Evolutionary conservation across 2,113 vertebrate genomes (phyloP).

Genomic region (Ctenomys sociabilis): DNA sequence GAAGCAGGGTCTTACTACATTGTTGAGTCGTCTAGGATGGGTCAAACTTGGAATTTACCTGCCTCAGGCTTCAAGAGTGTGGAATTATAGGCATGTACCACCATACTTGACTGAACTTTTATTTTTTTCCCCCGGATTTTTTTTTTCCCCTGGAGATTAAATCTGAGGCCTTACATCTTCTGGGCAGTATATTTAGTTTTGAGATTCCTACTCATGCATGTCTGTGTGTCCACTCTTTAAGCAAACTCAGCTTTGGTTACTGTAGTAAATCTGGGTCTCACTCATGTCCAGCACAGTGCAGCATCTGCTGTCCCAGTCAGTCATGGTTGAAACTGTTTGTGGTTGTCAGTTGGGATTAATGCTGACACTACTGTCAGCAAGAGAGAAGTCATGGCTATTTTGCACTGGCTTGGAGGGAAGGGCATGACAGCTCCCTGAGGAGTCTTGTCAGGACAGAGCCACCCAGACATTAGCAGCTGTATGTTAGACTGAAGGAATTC

Average conservation of each 20-base stretch:
- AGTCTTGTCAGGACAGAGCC: neutral
- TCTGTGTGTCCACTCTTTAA: neutral
- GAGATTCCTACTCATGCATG: fast-evolving
- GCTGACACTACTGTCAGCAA: fast-evolving
- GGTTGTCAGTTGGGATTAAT: neutral
- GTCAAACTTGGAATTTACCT: neutral
- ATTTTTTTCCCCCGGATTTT: neutral
- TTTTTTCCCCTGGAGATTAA: neutral
- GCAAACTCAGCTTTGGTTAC: fast-evolving
- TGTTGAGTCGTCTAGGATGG: neutral
- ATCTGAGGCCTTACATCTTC: neutral
- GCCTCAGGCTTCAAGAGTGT: neutral
- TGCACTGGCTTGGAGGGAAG: neutral
- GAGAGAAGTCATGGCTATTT: neutral
- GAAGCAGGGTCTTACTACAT: neutral
- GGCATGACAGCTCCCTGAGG: neutral
- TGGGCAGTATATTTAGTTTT: neutral
- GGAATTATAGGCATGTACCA: neutral
- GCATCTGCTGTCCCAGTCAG: neutral
- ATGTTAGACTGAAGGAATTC: neutral
- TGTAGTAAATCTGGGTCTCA: fast-evolving
- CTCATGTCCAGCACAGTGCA: neutral
- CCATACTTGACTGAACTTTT: neutral
- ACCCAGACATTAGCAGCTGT: neutral
- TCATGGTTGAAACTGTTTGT: neutral